A percentile compares a stretch with the other conserved stretches of the same genome.
Conservation (phyloP, 2,113 vertebrate genomes). For the Lepus europaeus region DNA sequence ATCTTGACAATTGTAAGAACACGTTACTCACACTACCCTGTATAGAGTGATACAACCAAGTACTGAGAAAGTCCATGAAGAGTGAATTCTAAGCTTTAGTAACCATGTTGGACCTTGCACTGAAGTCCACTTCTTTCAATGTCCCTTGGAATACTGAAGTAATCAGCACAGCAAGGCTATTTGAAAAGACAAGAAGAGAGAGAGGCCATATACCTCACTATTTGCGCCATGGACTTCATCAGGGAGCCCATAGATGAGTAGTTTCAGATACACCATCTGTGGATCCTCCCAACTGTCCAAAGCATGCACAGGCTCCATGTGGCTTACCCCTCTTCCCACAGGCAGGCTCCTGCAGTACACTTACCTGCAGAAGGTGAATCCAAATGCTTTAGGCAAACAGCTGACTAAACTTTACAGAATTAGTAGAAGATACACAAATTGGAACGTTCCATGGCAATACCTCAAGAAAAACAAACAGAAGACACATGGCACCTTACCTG, state of each 20-base stretch:
- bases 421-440: not conserved
- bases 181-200: not conserved
- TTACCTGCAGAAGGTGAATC: not conserved
- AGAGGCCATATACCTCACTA: not conserved
- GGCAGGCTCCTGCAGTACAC: not conserved
- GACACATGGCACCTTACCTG: not conserved
- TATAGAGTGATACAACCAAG: not conserved
- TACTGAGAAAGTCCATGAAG: not conserved
- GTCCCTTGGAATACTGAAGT: not conserved
- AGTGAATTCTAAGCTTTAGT: too few species aligned
- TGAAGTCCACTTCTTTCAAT: not conserved
- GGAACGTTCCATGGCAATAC: not conserved
- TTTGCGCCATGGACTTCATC: too few species aligned
- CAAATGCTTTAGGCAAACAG: not conserved
- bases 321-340: not conserved
- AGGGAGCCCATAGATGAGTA: not conserved
- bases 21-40: not conserved
- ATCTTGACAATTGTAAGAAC: not conserved
- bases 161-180: not conserved
- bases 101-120: rapidly evolving
- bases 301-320: not conserved
- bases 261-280: not conserved
- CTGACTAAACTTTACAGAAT: not conserved
- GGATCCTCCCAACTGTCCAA: not conserved
- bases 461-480: not conserved